These are phyloP conservation scores for Clarias fuscus DNA, from an alignment of 2,797 vertebrate species.

Conservation along the genomic window DNA sequence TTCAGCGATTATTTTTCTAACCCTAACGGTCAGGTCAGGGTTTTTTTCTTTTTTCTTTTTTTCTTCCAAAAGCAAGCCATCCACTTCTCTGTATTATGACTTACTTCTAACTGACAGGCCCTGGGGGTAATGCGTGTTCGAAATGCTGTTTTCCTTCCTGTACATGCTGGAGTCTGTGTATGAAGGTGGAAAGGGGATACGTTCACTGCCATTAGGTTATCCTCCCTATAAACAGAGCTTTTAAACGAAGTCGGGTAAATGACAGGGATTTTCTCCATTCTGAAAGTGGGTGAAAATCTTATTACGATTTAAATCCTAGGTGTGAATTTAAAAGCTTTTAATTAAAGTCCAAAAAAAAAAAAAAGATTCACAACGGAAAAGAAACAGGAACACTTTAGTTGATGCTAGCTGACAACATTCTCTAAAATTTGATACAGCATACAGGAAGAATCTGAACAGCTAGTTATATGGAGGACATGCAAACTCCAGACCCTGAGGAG, in stretches of 20 bases:
- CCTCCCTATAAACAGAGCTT: background rate
- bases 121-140: background rate
- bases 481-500: background rate
- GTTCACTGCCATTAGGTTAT: slow-evolving; percentile 24
- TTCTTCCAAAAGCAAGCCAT: slow-evolving; percentile 38
- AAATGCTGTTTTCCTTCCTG: slow-evolving; percentile 4
- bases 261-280: background rate
- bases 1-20: slow-evolving; percentile 21
- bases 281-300: background rate
- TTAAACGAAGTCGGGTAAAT: background rate
- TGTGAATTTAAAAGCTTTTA: background rate
- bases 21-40: background rate
- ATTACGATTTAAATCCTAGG: background rate
- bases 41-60: background rate
- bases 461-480: background rate
- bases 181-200: slow-evolving; percentile 30
- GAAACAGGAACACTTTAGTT: background rate
- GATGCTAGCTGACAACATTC: no score
- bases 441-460: background rate
- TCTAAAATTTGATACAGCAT: background rate
- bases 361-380: background rate
- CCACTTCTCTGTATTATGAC: slow-evolving; percentile 39
- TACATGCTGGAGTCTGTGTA: background rate
- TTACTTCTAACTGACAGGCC: slow-evolving; percentile 34
- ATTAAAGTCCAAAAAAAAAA: background rate